These are phyloP conservation scores for Ametastegia equiseti DNA, from an alignment of 2,888 invertebrate species.

Conservation along the genomic window DNA sequence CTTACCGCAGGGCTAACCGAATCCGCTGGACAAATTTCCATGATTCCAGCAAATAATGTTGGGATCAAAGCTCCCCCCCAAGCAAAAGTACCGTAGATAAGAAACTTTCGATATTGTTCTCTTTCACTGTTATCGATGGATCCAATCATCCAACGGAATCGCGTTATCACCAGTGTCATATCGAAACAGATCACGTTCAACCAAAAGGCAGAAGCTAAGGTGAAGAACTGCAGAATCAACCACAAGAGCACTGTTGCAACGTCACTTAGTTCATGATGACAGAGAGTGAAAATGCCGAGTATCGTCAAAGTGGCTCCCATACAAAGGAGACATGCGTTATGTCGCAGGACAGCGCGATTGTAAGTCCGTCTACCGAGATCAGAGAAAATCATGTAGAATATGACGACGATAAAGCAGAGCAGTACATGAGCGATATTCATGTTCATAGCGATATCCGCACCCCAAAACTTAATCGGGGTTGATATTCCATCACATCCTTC, in stretches of 20 bases:
- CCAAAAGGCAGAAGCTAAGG: constrained; percentile 66
- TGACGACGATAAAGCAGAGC: constrained; percentile 61
- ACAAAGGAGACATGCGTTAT: constrained; percentile 62
- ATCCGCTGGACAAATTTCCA: constrained; percentile 58
- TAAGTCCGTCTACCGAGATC: constrained; percentile 62
- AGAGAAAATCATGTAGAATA: constrained; percentile 62
- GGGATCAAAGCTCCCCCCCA: constrained; percentile 61
- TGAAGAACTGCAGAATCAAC: constrained; percentile 64
- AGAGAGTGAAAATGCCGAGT: constrained; percentile 59
- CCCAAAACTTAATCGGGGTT: constrained; percentile 63
- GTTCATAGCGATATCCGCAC: constrained; percentile 65
- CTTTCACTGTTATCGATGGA: constrained; percentile 49
- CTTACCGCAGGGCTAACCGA: constrained; percentile 56
- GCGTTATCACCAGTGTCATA: constrained; percentile 65
- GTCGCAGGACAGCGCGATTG: constrained; percentile 63
- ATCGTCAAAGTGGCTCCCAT: constrained; percentile 59
- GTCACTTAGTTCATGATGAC: constrained; percentile 54
- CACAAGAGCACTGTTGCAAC: constrained; percentile 56
- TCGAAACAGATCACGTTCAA: constrained; percentile 66
- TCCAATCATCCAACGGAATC: constrained; percentile 61
- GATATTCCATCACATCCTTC: constrained; percentile 40
- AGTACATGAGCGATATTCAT: constrained; percentile 65
- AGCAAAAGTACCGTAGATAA: constrained; percentile 58
- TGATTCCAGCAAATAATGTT: constrained; percentile 57
- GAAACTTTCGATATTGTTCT: constrained; percentile 58